Conservation (phyloP, 2,888 invertebrate species). For the Napeogenes inachia region DNA sequence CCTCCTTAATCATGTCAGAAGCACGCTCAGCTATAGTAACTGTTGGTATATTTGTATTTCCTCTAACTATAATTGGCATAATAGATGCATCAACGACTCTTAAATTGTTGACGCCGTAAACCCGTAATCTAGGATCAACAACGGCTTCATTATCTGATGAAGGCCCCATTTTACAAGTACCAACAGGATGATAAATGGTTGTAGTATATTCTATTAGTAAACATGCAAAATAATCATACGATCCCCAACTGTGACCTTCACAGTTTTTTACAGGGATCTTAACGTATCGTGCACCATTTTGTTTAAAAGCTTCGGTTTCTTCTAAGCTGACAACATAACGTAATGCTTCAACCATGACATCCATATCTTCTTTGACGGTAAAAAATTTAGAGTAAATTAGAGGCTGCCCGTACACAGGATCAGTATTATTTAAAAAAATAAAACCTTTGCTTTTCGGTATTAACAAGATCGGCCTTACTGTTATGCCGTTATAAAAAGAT, state of each 20-base stretch:
- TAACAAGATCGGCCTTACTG: conserved; percentile 79
- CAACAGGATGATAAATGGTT: conserved; percentile 83
- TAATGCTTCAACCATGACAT: conserved; percentile 78
- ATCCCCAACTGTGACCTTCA: conserved; percentile 73
- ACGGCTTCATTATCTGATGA: conserved; percentile 78
- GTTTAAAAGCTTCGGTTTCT: conserved; percentile 76
- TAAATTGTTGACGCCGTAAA: conserved; percentile 79
- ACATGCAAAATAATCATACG: conserved; percentile 82
- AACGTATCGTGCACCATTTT: conserved; percentile 75
- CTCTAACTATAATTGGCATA: conserved; percentile 80
- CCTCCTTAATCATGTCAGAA: conserved; percentile 85
- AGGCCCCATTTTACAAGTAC: conserved; percentile 85
- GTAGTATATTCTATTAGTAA: conserved; percentile 80
- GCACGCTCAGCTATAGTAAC: conserved; percentile 93
- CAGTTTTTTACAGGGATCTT: conserved; percentile 79
- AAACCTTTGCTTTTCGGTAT: conserved; percentile 81
- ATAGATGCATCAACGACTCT: conserved; percentile 83
- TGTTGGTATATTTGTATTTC: conserved; percentile 89
- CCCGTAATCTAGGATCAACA: conserved; percentile 79
- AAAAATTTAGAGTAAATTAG: conserved; percentile 84
- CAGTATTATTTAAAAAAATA: conserved; percentile 79
- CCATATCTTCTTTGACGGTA: conserved; percentile 79
- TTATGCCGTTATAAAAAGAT: conserved; percentile 79
- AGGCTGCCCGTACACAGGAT: conserved; percentile 85
- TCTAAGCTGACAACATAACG: conserved; percentile 78